Percentiles rank a stretch among this genome's conserved stretches.
phyloP scores from a whole-genome alignment of 2,888 invertebrate genomes.

The Petrophora chlorosata region DNA sequence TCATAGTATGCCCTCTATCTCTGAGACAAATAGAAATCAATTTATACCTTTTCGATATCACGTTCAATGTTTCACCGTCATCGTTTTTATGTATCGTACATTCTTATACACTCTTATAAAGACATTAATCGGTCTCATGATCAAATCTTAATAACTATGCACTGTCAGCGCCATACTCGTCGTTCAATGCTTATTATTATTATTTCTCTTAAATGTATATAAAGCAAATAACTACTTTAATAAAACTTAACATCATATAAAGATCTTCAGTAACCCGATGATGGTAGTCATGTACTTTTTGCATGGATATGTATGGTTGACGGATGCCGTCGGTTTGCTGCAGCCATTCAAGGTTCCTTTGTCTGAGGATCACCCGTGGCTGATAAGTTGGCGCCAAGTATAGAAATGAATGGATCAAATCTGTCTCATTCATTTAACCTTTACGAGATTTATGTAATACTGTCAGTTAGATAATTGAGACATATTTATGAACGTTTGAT shows the following conservation, averaged over 20 bases:
- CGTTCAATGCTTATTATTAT: too few relatives aligned
- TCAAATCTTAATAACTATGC: too few relatives aligned
- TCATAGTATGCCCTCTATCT: too few relatives aligned
- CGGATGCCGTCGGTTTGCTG: slow-evolving; percentile 60
- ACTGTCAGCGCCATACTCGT: too few relatives aligned
- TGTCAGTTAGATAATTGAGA: slow-evolving; percentile 1
- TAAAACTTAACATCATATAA: too few relatives aligned
- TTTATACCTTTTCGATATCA: too few relatives aligned
- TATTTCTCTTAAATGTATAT: background rate
- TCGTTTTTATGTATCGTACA: too few relatives aligned
- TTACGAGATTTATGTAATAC: slow-evolving; percentile 7
- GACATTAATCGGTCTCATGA: too few relatives aligned
- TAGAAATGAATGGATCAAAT: slow-evolving; percentile 27
- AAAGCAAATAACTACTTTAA: background rate
- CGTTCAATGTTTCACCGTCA: too few relatives aligned
- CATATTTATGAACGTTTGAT: too few relatives aligned
- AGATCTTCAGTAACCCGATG: slow-evolving; percentile 43
- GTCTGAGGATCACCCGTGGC: slow-evolving; percentile 56
- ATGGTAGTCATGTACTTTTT: slow-evolving; percentile 52
- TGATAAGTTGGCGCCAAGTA: slow-evolving; percentile 38
- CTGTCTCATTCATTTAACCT: slow-evolving; percentile 15
- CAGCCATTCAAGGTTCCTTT: slow-evolving; percentile 66
- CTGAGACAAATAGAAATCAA: too few relatives aligned
- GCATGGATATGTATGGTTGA: slow-evolving; percentile 47
- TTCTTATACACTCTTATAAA: too few relatives aligned